Percentiles rank a stretch among this genome's conserved stretches.
Conservation (phyloP, 1,140 invertebrate species). For the fruit fly (Drosophila melanogaster) region Release_6_plus_ISO1_MT NT_037436.4:3242501-3243000, state of each 20-base stretch:
- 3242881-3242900: constrained; percentile 59
- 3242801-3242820: constrained; percentile 31
- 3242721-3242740: constrained; percentile 4
- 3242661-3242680: background rate
- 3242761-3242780: constrained; percentile 50
- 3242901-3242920: constrained; percentile 55
- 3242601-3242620: constrained; percentile 15
- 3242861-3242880: constrained; percentile 36
- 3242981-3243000: constrained; percentile 15
- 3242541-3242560: constrained; percentile 80
- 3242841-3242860: constrained; percentile 56
- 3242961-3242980: constrained; percentile 59
- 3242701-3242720: background rate
- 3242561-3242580: constrained; percentile 60
- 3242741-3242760: constrained; percentile 1
- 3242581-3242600: constrained; percentile 63
- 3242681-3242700: background rate
- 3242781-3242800: background rate
- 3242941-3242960: constrained; percentile 55
- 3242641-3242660: background rate
- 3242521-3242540: constrained; percentile 9
- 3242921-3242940: constrained; percentile 44
- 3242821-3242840: constrained; percentile 31
- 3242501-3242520: background rate
- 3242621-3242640: background rate